Conservation (phyloP, 2,113 vertebrate genomes). For the Spilogale gracilis region DNA sequence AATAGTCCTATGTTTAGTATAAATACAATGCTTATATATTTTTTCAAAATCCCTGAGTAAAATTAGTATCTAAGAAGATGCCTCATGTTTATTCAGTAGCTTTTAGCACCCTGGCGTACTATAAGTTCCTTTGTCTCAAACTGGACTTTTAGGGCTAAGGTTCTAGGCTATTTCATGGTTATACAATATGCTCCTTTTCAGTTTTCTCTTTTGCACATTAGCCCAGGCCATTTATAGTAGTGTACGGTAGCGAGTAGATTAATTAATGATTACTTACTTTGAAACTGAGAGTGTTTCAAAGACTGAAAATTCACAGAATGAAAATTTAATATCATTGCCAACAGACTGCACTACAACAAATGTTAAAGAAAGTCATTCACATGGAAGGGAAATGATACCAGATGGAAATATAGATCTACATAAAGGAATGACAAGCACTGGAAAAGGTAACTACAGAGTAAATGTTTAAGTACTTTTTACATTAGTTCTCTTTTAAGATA, state of each 20-base stretch:
- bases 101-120: slow-evolving; percentile 39
- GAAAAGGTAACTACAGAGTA: neutral
- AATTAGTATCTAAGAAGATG: slow-evolving; percentile 1
- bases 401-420: neutral
- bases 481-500: slow-evolving; percentile 1
- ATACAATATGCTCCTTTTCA: slow-evolving; percentile 47
- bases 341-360: slow-evolving; percentile 18
- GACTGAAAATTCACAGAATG: slow-evolving; percentile 57
- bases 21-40: slow-evolving; percentile 1
- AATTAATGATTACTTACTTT: slow-evolving; percentile 16
- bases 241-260: slow-evolving; percentile 13
- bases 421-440: slow-evolving; percentile 9
- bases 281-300: slow-evolving; percentile 41
- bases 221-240: slow-evolving; percentile 36
- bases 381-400: neutral
- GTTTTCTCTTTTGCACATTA: slow-evolving; percentile 34
- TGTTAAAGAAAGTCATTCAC: slow-evolving; percentile 22
- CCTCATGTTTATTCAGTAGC: neutral
- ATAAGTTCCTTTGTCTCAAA: neutral
- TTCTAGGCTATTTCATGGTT: slow-evolving; percentile 57
- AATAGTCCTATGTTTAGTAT: slow-evolving; percentile 7
- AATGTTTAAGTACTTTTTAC: neutral
- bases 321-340: slow-evolving; percentile 38
- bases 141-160: slow-evolving; percentile 18
- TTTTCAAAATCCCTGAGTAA: slow-evolving; percentile 29